Conservation (phyloP, 2,888 invertebrate species). For the Eristalinus sepulchralis region DNA sequence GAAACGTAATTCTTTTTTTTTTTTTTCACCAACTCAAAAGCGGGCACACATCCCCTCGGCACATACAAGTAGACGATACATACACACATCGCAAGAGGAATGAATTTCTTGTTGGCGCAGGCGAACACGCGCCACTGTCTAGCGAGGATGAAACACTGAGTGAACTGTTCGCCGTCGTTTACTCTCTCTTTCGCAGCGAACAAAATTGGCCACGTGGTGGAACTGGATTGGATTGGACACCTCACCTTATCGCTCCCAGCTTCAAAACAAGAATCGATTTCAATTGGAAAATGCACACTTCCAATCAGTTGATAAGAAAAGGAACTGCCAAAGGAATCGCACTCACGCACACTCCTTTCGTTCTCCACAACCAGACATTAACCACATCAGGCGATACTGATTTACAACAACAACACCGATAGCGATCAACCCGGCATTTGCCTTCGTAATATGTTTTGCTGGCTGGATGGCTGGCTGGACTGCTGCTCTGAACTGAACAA, state of each 20-base stretch:
- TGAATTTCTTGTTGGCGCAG: slow-evolving; percentile 37
- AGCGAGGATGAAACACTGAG: background rate
- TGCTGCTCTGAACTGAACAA: slow-evolving; percentile 18
- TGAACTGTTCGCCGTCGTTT: background rate
- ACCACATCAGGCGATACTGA: background rate
- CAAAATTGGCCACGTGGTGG: slow-evolving; percentile 57
- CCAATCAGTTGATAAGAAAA: background rate
- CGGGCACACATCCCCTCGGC: background rate
- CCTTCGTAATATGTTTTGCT: slow-evolving; percentile 25
- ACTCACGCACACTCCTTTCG: background rate
- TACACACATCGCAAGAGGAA: background rate
- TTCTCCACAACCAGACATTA: background rate
- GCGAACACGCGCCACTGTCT: slow-evolving; percentile 32
- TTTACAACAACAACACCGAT: background rate
- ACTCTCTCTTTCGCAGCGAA: background rate
- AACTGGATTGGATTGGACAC: slow-evolving; percentile 32
- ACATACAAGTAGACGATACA: background rate
- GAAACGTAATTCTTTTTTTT: background rate
- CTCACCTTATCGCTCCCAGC: background rate
- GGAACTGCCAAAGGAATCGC: too few relatives aligned
- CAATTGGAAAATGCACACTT: background rate
- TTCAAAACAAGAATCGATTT: background rate
- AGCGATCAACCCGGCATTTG: slow-evolving; percentile 41
- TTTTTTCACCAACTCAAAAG: background rate
- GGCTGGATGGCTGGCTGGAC: background rate